Conservation (phyloP, 2,888 invertebrate genomes). For the Chouioia cunea region DNA sequence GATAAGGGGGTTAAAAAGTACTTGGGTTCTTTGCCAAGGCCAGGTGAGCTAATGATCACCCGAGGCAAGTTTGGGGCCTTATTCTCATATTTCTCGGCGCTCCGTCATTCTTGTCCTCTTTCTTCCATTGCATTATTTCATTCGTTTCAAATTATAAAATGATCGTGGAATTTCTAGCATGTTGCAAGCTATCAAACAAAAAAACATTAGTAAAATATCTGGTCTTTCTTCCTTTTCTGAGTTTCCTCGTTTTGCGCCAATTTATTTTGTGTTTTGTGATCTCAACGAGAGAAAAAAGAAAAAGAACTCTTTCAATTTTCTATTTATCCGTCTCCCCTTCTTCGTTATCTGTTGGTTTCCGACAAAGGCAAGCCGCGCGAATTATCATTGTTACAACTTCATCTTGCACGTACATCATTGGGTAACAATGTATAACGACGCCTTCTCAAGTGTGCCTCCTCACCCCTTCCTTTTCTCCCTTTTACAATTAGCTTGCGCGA, state of each 20-base stretch:
- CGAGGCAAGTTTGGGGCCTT: constrained; percentile 51
- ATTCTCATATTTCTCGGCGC: constrained; percentile 32
- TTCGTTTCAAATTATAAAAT: no score
- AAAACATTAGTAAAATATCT: not conserved
- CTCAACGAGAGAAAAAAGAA: not conserved
- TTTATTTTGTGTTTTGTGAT: constrained; percentile 12
- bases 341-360: constrained; percentile 36
- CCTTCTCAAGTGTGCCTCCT: not conserved
- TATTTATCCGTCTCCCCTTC: constrained; percentile 15
- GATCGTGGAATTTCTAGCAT: not conserved
- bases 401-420: constrained; percentile 38
- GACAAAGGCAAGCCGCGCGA: constrained; percentile 43
- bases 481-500: constrained; percentile 32
- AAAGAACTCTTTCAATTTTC: constrained; percentile 35
- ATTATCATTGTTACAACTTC: constrained; percentile 59
- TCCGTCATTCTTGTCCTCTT: no score
- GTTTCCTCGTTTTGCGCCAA: constrained; percentile 4
- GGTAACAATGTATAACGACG: constrained; percentile 42
- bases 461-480: no score
- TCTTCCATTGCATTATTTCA: no score
- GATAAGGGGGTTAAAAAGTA: constrained; percentile 55
- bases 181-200: no score
- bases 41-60: constrained; percentile 62
- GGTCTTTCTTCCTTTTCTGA: not conserved
- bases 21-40: constrained; percentile 49